Conservation (phyloP, 2,888 invertebrate genomes). For the Hylaea fasciaria region DNA sequence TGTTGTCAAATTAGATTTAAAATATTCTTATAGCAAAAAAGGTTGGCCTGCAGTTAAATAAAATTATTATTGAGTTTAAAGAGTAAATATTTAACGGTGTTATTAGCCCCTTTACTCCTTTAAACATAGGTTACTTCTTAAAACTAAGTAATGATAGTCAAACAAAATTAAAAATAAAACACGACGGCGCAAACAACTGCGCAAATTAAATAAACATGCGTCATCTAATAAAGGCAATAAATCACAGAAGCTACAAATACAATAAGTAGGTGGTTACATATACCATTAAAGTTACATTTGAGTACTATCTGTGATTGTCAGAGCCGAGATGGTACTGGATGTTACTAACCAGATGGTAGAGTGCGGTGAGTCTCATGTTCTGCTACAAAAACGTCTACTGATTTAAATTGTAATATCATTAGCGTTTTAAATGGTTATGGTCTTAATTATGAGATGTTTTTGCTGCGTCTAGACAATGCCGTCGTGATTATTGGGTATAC, state of each 20-base stretch:
- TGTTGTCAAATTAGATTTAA: too few species aligned
- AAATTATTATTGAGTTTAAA: too few species aligned
- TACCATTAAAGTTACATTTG: conserved; percentile 53
- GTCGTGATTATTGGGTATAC: conserved; percentile 22
- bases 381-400: conserved; percentile 56
- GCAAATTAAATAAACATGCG: conserved; percentile 34
- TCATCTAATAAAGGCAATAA: conserved; percentile 44
- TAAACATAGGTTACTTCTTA: too few species aligned
- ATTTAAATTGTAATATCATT: conserved; percentile 38
- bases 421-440: conserved; percentile 29
- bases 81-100: too few species aligned
- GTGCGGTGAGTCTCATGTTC: conserved; percentile 68
- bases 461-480: conserved; percentile 31
- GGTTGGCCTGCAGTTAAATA: too few species aligned
- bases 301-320: conserved; percentile 77
- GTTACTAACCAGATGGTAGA: conserved; percentile 81
- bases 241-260: conserved; percentile 47
- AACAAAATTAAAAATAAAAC: not conserved
- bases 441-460: conserved; percentile 22
- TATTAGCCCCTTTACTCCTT: too few species aligned
- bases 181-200: conserved; percentile 17
- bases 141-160: too few species aligned
- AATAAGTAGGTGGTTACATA: conserved; percentile 53
- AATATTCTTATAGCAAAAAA: too few species aligned
- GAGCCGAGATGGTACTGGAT: conserved; percentile 54